Evolutionary conservation across 1,140 invertebrate species (phyloP), one percentile per base, ranked within the genome.

Genomic region (Drosophila nannoptera): DNA sequence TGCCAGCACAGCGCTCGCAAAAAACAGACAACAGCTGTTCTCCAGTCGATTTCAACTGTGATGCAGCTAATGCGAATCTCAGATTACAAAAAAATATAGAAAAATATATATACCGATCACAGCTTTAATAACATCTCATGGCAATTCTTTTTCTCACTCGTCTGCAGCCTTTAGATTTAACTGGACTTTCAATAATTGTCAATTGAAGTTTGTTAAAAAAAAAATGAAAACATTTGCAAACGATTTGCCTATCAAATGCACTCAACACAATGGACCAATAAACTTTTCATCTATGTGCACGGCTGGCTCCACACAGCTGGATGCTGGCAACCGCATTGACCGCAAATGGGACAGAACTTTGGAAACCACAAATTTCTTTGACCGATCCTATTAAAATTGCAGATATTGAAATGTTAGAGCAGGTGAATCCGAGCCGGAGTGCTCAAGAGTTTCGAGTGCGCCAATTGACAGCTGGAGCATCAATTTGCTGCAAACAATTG

Each of bases 311-410:
- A 50, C 22, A 22, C 22, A 14, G 12, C 48, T 12, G n/a, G 5
- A 29, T 31, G 35, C 29, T 16, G 32, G 32, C 16, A 73, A 70
- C 72, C 72, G 46, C 68, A 71, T 43, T 48, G 36, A 67, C 72
- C 69, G 35, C 68, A 74, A 70, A 74, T 71, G 56, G 32, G 43
- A 55, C 61, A 61, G 56, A 66, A 70, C 48, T 66, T 73, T 32
- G 31, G 46, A 50, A 61, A 61, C 69, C 69, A 42, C 56, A 74
- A 74, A 67, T 68, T 55, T 61, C 58, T 68, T 61, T 63, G 33
- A 38, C 4, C 22, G 40, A 45, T 52, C 9, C 58, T 52, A 66
- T 61, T 58, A 42, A 66, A 71, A 61, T 61, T 56, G 49, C 50
- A 56, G 9, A 61, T 69, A 55, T 58, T 54, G 40, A 40, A 59